Base-by-base conservation (phyloP, 2,113 vertebrate species). In the Desmodus rotundus region DNA sequence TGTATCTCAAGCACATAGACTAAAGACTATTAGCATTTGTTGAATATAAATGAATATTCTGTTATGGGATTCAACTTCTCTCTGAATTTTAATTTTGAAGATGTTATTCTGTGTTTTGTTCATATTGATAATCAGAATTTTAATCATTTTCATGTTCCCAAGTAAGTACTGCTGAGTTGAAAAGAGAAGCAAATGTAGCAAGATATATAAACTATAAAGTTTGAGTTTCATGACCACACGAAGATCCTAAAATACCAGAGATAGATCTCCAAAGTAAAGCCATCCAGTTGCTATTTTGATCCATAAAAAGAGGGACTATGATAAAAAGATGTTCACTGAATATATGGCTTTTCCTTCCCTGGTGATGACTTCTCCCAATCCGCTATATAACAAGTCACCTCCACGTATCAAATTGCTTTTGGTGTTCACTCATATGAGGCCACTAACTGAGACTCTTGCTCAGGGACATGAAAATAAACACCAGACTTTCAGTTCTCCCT, bases 71-170 rank as follows among this genome's bases (percentile, higher is more conserved):
- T 98, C 83, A 68, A 96, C 97, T 98, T 97, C 96, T 94, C 92
- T 72, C 36, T 77, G 96, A 96, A 98, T 98, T 98, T 98, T 97
- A 97, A 98, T 98, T 97, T 97, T 88, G 67, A 87, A 96, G 91
- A 72, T 98, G 90, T 78, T 97, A 89, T 97, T 95, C 95, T 95
- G 96, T 88, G 90, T 95, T 38, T 72, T 93, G 67, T 67, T 97
- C 77, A 4, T 22, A 83, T 16, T 33, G 95, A 94, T 91, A 95
- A 98, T 96, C 83, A 85, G 95, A 97, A 98, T 97, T 96, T 89
- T 97, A 95, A 97, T 96, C n/a, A 61, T 84, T 96, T 98, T 82
- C 28, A 14, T 65, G 56, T 63, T 65, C 14, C 36, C 80, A 58
- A 63, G 84, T 45, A 94, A 4, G 1, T 3, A 85, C 0, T 52